Evolutionary conservation across 2,797 vertebrate species (phyloP), one percentile per base, ranked within the genome.

Genomic region (Zenarchopterus dispar): DNA sequence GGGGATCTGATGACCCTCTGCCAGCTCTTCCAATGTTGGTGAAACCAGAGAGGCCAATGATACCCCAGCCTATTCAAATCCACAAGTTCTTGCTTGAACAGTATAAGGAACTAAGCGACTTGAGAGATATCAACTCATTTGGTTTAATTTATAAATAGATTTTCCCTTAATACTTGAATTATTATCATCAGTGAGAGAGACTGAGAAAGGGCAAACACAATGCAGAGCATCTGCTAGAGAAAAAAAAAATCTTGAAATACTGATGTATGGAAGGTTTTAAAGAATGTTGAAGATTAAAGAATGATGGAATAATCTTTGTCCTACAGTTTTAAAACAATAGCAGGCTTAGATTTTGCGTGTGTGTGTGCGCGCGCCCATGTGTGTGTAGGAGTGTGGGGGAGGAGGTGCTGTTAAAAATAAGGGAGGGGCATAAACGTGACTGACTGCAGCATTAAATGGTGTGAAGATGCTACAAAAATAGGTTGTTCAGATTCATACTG

Each of bases 131-230:
- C 96, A 96, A 98, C 95, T 96, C 96, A 97, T 97, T 98, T 96
- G 97, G 96, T 98, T 98, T 97, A 98, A 98, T 98, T 97, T 98
- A 97, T 97, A 98, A 98, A 98, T 98, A 96, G 96, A 98, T 98
- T 98, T 98, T 95, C 94, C 94, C 94, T 93, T 98, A 97, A 98
- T 97, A 97, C 96, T 96, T 96, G 97, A 97, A 98, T 98, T 98
- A 97, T 97, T 95, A 96, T 95, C 95, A 95, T 95, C 92, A 93
- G 87, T 75, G 71, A 56, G 75, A 77, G 60, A 54, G 28, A 21
- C 9, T 7, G n/a, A 62, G 71, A 50, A 46, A 67, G 53, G 39
- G 70, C 56, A 72, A 70, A 24, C 46, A 59, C 55, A 56, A 21
- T 48, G 75, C 47, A 77, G 55, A 59, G 13, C 61, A 1, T 60